Conservation (phyloP, 2,888 invertebrate species). For the Notodonta ziczac region DNA sequence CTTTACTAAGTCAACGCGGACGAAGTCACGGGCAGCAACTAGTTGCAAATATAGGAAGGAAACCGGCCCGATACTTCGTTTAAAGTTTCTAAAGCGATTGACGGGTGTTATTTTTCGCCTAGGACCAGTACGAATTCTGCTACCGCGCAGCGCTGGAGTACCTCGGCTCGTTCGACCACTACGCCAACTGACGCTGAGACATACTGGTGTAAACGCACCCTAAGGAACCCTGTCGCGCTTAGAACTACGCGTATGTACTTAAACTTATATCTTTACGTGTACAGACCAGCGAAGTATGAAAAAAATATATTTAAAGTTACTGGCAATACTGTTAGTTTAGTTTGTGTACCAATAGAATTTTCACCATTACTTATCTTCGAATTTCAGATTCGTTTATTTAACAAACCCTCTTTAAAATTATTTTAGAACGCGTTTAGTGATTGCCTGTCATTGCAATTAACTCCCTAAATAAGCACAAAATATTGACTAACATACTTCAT, state of each 20-base stretch:
- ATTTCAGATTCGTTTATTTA: too few relatives aligned
- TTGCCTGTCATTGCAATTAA: too few relatives aligned
- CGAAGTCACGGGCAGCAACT: too few relatives aligned
- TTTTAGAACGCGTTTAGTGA: too few relatives aligned
- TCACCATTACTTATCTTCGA: too few relatives aligned
- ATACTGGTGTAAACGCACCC: slow-evolving; percentile 67
- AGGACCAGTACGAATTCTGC: slow-evolving; percentile 99
- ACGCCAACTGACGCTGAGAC: slow-evolving; percentile 91
- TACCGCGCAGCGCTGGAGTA: slow-evolving; percentile 99
- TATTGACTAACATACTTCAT: slow-evolving; percentile 25
- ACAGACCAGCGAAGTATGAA: slow-evolving; percentile 31
- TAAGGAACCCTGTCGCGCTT: slow-evolving; percentile 44
- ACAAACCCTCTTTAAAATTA: too few relatives aligned
- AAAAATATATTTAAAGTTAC: not conserved
- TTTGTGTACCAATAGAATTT: slow-evolving; percentile 16
- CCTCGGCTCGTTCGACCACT: slow-evolving; percentile 98
- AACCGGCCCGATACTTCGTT: too few relatives aligned
- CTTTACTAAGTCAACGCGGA: too few relatives aligned
- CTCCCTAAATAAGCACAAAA: too few relatives aligned
- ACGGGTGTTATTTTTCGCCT: slow-evolving; percentile 39
- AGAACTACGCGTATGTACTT: slow-evolving; percentile 54
- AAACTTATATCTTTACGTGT: slow-evolving; percentile 28
- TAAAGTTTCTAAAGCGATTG: too few relatives aligned
- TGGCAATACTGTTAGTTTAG: not conserved
- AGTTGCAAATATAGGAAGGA: too few relatives aligned